Evolutionary conservation across 2,113 vertebrate genomes (phyloP).

Genomic region (Antidorcas marsupialis): DNA sequence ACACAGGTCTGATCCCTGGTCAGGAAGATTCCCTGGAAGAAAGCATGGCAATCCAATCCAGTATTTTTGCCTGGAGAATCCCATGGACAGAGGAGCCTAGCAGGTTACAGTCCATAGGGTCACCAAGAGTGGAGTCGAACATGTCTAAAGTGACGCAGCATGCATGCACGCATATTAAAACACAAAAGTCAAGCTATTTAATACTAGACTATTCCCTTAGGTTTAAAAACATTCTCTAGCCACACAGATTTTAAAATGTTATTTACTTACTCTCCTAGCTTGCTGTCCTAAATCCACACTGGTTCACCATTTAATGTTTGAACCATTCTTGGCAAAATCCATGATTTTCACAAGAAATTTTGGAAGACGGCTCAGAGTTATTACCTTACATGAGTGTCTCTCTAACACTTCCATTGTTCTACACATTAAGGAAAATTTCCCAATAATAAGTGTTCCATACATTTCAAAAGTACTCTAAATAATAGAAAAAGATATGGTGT

Average conservation of each 20-base stretch:
- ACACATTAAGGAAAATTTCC: background rate
- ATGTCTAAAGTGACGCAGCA: background rate
- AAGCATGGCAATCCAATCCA: background rate
- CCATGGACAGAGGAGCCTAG: background rate
- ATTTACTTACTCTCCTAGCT: background rate
- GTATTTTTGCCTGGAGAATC: background rate
- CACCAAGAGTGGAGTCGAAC: rapidly evolving
- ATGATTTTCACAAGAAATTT: background rate
- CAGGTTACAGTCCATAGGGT: background rate
- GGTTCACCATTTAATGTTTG: background rate
- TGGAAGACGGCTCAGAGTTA: background rate
- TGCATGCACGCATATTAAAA: background rate
- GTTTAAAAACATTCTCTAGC: background rate
- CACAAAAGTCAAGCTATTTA: background rate
- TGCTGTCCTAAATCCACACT: background rate
- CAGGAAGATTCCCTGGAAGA: background rate
- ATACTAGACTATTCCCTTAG: background rate
- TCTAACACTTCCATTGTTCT: background rate
- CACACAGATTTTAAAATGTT: background rate
- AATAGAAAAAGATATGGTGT: background rate
- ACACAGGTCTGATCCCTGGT: background rate
- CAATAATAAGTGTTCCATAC: background rate
- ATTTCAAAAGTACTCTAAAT: background rate
- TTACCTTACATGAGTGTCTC: background rate
- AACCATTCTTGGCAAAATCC: background rate